Evolutionary conservation across 2,113 vertebrate genomes (phyloP).

Genomic region (Cichladusa arquata): DNA sequence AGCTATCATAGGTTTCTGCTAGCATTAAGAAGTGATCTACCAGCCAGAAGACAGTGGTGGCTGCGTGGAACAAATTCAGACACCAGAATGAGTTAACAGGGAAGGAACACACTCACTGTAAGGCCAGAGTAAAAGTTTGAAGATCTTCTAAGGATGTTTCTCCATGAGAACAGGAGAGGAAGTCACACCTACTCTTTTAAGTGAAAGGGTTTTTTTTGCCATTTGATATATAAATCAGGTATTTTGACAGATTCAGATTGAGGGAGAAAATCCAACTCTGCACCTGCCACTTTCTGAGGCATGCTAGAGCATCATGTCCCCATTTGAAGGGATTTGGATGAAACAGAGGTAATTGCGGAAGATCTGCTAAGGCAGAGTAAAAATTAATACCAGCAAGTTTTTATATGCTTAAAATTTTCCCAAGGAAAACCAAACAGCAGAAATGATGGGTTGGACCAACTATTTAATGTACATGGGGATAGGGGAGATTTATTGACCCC

Average conservation of each 20-base stretch:
- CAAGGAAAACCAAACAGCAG: neutral
- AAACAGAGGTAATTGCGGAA: neutral
- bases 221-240: neutral
- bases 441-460: neutral
- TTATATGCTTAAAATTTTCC: neutral
- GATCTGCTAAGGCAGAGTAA: neutral
- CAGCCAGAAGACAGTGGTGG: neutral
- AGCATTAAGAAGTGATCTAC: neutral
- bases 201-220: neutral
- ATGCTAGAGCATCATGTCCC: neutral
- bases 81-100: neutral
- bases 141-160: neutral
- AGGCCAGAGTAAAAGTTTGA: neutral
- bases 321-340: neutral
- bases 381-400: neutral
- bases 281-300: neutral
- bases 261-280: neutral
- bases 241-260: neutral
- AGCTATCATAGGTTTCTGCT: neutral
- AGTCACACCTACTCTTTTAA: neutral
- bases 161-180: neutral
- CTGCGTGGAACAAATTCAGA: neutral
- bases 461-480: neutral
- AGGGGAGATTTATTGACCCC: neutral
- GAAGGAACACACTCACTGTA: neutral